Evolutionary conservation across 2,797 vertebrate genomes (phyloP).

Genomic region (Galago senegalensis): DNA sequence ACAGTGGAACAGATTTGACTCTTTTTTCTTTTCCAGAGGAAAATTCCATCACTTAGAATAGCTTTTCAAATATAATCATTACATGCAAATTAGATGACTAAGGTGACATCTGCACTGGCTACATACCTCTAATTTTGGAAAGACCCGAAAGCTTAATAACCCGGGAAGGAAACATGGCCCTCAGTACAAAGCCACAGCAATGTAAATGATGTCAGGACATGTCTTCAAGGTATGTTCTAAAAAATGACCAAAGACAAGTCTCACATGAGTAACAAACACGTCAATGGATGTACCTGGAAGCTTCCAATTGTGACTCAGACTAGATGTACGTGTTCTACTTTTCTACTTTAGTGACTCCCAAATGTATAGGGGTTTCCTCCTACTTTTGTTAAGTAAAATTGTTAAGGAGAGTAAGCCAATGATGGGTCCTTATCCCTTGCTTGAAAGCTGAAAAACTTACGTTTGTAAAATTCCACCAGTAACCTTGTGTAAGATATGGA

Average conservation of each 20-base stretch:
- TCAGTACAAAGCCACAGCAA: not conserved
- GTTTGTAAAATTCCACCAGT: not conserved
- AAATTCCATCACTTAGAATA: slow-evolving; percentile 65
- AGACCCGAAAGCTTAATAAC: not conserved
- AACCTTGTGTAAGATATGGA: not conserved
- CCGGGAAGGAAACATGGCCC: not conserved
- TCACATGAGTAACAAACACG: slow-evolving; percentile 52
- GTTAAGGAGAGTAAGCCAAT: not conserved
- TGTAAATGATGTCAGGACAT: not conserved
- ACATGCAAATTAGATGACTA: slow-evolving; percentile 62
- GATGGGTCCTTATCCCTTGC: not conserved
- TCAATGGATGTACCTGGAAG: slow-evolving; percentile 31
- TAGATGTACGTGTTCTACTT: not conserved
- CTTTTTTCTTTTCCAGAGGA: slow-evolving; percentile 38
- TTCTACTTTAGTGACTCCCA: not conserved
- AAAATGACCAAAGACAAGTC: not conserved
- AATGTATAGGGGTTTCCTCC: not conserved
- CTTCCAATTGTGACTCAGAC: slow-evolving; percentile 51
- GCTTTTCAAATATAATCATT: slow-evolving; percentile 66
- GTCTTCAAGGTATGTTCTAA: not conserved
- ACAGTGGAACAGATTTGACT: not conserved
- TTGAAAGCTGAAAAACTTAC: slow-evolving; percentile 3
- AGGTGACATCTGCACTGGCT: slow-evolving; percentile 31
- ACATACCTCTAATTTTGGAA: slow-evolving; percentile 54
- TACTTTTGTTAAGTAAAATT: slow-evolving; percentile 27